Percentiles rank a stretch among this genome's conserved stretches.
Conservation (phyloP, 2,113 vertebrate species). For the Tachycineta bicolor region DNA sequence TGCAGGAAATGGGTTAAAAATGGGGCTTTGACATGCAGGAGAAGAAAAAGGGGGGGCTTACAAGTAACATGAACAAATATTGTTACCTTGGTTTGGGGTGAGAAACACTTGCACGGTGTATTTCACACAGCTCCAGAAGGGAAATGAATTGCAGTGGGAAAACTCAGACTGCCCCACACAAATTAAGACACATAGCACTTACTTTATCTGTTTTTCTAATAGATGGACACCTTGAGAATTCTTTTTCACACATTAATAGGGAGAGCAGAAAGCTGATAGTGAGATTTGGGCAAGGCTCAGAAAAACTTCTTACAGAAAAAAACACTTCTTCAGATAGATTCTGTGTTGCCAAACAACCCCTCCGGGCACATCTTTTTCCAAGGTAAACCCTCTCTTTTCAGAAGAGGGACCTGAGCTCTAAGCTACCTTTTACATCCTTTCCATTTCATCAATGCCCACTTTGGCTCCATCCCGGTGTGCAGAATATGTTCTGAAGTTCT, state of each 20-base stretch:
- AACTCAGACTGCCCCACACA: not conserved
- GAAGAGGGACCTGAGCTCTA: not conserved
- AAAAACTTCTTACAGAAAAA: not conserved
- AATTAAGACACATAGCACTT: not conserved
- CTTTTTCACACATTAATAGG: not conserved
- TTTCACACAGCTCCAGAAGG: not conserved
- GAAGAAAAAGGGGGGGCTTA: not conserved
- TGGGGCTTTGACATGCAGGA: slow-evolving; percentile 22
- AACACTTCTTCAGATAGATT: not conserved
- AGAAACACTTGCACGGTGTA: not conserved
- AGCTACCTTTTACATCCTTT: not conserved
- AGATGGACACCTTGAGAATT: not conserved
- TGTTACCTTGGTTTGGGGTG: not conserved
- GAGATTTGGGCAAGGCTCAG: not conserved
- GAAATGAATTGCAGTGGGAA: not conserved
- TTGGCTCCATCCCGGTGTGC: not conserved
- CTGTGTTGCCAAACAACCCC: not conserved
- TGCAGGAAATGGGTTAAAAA: slow-evolving; percentile 49
- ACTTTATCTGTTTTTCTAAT: not conserved
- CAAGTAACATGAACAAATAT: not conserved
- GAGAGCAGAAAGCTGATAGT: not conserved
- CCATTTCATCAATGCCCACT: not conserved
- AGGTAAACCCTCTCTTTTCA: not conserved
- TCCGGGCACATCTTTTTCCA: not conserved
- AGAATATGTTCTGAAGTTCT: not conserved